phyloP scores from a whole-genome alignment of 2,797 vertebrate genomes.

The Microctenopoma steveboyesi region DNA sequence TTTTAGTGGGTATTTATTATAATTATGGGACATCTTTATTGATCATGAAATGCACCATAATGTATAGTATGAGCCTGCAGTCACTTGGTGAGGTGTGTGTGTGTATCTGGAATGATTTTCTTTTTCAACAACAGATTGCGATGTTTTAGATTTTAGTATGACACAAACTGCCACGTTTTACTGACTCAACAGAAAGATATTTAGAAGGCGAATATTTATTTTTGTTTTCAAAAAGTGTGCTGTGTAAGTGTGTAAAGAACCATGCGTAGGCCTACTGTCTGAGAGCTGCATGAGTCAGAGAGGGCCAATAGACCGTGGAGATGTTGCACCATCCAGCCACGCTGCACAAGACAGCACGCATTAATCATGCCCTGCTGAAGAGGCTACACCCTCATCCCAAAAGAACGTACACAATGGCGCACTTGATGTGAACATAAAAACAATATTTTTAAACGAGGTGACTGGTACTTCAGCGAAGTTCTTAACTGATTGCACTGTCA shows the following conservation, averaged over 20 bases:
- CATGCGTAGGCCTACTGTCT: constrained; percentile 8
- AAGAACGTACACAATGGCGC: constrained; percentile 23
- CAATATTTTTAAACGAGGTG: constrained; percentile 23
- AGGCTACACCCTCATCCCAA: constrained; percentile 69
- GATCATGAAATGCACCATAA: constrained; percentile 33
- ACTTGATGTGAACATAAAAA: constrained; percentile 52
- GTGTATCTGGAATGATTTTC: background rate
- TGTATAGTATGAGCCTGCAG: background rate
- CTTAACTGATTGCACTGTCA: constrained; percentile 19
- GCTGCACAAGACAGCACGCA: constrained; percentile 63
- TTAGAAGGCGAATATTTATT: background rate
- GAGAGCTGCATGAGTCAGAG: constrained; percentile 76
- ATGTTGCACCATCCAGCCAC: constrained; percentile 66
- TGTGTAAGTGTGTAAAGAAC: background rate
- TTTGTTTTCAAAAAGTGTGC: background rate
- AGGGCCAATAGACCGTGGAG: constrained; percentile 74
- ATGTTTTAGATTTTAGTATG: background rate
- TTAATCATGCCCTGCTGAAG: constrained; percentile 67
- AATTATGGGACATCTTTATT: constrained; percentile 48
- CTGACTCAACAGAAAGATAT: background rate
- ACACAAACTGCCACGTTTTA: background rate
- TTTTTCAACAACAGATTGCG: background rate
- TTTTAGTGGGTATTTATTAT: constrained; percentile 45
- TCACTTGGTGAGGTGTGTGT: constrained; percentile 1
- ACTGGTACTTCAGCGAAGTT: background rate